These are phyloP conservation scores for Limnodromus scolopaceus DNA, from an alignment of 2,797 vertebrate species.

Conservation along the genomic window DNA sequence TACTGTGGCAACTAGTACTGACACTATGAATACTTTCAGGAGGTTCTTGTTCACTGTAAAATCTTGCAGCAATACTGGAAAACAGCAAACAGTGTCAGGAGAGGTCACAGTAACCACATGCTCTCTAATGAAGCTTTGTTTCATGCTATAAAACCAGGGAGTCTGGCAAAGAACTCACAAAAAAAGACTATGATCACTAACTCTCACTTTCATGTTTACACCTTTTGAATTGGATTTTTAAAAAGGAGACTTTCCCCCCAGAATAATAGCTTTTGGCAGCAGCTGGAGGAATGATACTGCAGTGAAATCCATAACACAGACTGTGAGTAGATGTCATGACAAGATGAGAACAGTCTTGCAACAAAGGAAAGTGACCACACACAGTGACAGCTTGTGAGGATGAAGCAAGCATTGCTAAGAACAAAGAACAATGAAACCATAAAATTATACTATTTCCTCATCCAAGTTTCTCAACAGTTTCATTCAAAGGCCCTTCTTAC, in stretches of 20 bases:
- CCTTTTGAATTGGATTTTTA: neutral
- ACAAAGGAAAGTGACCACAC: neutral
- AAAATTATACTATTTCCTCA: neutral
- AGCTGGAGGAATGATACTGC: neutral
- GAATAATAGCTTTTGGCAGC: neutral
- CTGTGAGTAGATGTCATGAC: neutral
- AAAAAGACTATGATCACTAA: neutral
- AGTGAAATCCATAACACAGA: neutral
- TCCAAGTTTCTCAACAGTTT: neutral
- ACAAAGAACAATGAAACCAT: neutral
- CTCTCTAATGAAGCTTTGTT: conserved; percentile 3
- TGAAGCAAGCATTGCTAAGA: neutral
- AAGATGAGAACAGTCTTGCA: neutral
- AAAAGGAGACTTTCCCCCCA: neutral
- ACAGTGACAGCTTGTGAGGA: neutral
- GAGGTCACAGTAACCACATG: neutral
- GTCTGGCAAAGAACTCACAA: conserved; percentile 23
- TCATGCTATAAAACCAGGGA: neutral
- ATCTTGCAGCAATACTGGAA: neutral
- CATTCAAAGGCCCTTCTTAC: neutral
- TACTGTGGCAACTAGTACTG: neutral
- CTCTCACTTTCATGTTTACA: neutral
- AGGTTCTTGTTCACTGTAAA: neutral
- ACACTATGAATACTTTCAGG: neutral
- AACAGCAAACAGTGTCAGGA: neutral